phyloP scores from a whole-genome alignment of 2,888 invertebrate genomes.

The Nysson spinosus region DNA sequence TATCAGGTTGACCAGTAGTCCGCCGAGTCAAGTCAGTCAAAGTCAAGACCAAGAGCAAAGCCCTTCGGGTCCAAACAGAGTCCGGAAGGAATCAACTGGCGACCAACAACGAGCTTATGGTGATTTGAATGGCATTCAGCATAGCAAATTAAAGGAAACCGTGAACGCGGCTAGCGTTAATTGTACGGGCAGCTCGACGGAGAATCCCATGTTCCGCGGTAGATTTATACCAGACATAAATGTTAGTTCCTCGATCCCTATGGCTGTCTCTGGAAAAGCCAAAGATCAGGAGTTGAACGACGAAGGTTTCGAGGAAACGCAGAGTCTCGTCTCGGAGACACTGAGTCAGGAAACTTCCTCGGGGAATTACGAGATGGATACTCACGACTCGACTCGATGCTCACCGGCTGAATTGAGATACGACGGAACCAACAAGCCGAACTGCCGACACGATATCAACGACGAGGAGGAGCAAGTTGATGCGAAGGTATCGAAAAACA shows the following conservation, averaged over 20 bases:
- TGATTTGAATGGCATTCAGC: neutral
- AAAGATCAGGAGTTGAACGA: conserved; percentile 88
- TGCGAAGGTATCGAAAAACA: no score
- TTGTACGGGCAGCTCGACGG: no score
- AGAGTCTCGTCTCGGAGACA: conserved; percentile 91
- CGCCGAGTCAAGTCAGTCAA: conserved; percentile 67
- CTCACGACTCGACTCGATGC: conserved; percentile 78
- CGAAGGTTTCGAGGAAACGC: conserved; percentile 94
- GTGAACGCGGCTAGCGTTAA: no score
- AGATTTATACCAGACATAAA: conserved; percentile 78
- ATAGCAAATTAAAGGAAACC: no score
- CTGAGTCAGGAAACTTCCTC: conserved; percentile 92
- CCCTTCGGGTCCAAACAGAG: no score
- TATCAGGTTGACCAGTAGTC: conserved; percentile 65
- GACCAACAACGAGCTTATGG: neutral
- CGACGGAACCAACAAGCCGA: neutral
- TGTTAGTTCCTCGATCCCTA: conserved; percentile 74
- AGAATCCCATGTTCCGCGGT: conserved; percentile 53
- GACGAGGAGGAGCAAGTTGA: neutral
- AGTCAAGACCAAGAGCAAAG: neutral
- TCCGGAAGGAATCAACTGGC: neutral
- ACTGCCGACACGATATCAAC: neutral
- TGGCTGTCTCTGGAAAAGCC: conserved; percentile 68
- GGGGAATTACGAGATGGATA: conserved; percentile 83
- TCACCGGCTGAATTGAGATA: conserved; percentile 70